A percentile compares a stretch with the other conserved stretches of the same genome.
These are phyloP conservation scores for Cantharis rufa DNA, from an alignment of 2,888 invertebrate species.

Conservation along the genomic window DNA sequence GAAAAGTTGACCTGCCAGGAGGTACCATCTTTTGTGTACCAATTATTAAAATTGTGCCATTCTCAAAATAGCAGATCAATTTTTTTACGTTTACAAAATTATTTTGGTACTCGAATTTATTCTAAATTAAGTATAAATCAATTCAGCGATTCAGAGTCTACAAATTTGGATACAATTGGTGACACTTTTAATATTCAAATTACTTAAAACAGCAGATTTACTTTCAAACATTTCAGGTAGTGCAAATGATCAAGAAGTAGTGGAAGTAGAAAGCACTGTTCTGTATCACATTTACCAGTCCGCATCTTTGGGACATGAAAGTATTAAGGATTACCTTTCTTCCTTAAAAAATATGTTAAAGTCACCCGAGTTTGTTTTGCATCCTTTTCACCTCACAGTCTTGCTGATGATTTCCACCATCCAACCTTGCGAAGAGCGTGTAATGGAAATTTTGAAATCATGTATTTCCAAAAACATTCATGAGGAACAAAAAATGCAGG, in stretches of 20 bases:
- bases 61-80: slow-evolving; percentile 50
- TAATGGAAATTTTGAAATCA: slow-evolving; percentile 52
- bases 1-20: slow-evolving; percentile 64
- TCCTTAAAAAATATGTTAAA: slow-evolving; percentile 58
- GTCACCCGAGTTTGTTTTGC: slow-evolving; percentile 63
- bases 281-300: slow-evolving; percentile 62
- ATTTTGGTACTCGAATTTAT: slow-evolving; percentile 50
- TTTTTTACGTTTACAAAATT: slow-evolving; percentile 49
- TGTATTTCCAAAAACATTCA: slow-evolving; percentile 45
- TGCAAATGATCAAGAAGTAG: slow-evolving; percentile 58
- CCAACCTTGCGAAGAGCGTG: slow-evolving; percentile 55
- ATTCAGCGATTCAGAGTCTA: slow-evolving; percentile 41
- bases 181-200: slow-evolving; percentile 20
- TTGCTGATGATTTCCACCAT: slow-evolving; percentile 60
- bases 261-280: slow-evolving; percentile 65
- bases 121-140: slow-evolving; percentile 32
- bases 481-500: slow-evolving; percentile 47
- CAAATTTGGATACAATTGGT: slow-evolving; percentile 48
- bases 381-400: slow-evolving; percentile 67
- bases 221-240: slow-evolving; percentile 45
- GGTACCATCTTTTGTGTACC: slow-evolving; percentile 69
- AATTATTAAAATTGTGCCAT: slow-evolving; percentile 64
- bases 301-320: slow-evolving; percentile 53
- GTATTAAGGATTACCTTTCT: slow-evolving; percentile 56
- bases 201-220: background rate